Evolutionary conservation across 2,797 vertebrate genomes (phyloP), one percentile per base, ranked within the genome.

Genomic region (Pangasius krempfi): DNA sequence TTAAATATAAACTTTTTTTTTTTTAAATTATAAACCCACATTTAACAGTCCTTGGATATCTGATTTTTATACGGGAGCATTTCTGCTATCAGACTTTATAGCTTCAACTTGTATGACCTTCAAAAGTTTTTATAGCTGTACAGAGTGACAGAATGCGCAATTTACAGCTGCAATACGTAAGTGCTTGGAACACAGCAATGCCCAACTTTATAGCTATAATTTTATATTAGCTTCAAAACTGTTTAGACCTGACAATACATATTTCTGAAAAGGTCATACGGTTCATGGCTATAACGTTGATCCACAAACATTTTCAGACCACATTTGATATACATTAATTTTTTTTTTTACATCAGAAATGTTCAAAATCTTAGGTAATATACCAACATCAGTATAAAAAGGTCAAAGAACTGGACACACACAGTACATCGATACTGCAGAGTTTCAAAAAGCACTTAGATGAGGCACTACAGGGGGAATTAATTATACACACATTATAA

Each of bases 391-490:
- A 80, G 73, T 60, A 37, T 89, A 80, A 89, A 85, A 44, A 73
- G 84, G 40, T 50, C 33, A 83, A 82, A 64, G 82, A 54, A 44
- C 50, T 2, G 3, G 50, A 72, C 60, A 86, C 25, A 50, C 56
- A 90, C 76, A 92, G 85, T 76, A 86, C 62, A 81, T 84, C 70
- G 44, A 92, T 85, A 89, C 89, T 88, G 88, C 90, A 40, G 44
- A 91, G 86, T 80, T 91, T 88, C 86, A 90, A 91, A 88, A 93
- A 91, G 91, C 90, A 82, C 87, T 90, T 90, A 22, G 16, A 92
- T 90, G 92, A 94, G 94, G 93, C 94, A 94, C 94, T 92, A 91
- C 47, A 37, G 12, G 44, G 85, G 81, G 86, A 33, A 30, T 37
- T 58, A 9, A 30, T 1, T 60, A 60, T 22, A 16, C 18, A 44